phyloP scores from a whole-genome alignment of 2,113 vertebrate genomes.

The Microcebus tavaratra region DNA sequence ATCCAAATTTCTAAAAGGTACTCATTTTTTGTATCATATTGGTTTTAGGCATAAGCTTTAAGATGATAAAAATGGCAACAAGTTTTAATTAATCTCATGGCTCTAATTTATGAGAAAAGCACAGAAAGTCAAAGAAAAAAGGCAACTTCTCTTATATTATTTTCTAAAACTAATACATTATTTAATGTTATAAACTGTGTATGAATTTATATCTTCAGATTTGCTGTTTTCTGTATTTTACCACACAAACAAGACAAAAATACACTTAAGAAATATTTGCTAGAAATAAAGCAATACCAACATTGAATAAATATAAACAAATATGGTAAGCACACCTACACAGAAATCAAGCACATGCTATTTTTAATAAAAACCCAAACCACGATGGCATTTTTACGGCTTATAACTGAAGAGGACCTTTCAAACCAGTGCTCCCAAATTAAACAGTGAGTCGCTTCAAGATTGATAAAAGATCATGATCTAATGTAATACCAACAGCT shows the following conservation, averaged over 20 bases:
- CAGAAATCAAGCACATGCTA: slow-evolving; percentile 74
- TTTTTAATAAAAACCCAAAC: slow-evolving; percentile 76
- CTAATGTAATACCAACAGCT: slow-evolving; percentile 15
- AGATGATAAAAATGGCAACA: slow-evolving; percentile 6
- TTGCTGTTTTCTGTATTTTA: slow-evolving; percentile 60
- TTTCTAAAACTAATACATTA: slow-evolving; percentile 34
- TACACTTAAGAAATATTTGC: slow-evolving; percentile 66
- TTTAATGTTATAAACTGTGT: slow-evolving; percentile 41
- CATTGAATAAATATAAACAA: slow-evolving; percentile 72
- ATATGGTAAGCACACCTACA: slow-evolving; percentile 62
- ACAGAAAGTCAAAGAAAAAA: background rate
- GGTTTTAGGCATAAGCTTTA: background rate
- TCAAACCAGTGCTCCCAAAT: slow-evolving; percentile 55
- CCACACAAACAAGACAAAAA: slow-evolving; percentile 72
- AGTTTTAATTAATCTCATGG: background rate
- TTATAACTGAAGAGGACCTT: slow-evolving; percentile 72
- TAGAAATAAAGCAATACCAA: slow-evolving; percentile 74
- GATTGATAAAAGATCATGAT: slow-evolving; percentile 64
- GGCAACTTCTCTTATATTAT: background rate
- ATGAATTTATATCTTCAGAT: slow-evolving; percentile 53
- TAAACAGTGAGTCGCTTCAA: slow-evolving; percentile 66
- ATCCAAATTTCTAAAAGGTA: background rate
- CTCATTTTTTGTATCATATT: background rate
- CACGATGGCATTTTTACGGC: slow-evolving; percentile 71
- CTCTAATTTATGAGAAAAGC: background rate